Conservation (phyloP, 2,888 invertebrate genomes). For the Tinea semifulvella region DNA sequence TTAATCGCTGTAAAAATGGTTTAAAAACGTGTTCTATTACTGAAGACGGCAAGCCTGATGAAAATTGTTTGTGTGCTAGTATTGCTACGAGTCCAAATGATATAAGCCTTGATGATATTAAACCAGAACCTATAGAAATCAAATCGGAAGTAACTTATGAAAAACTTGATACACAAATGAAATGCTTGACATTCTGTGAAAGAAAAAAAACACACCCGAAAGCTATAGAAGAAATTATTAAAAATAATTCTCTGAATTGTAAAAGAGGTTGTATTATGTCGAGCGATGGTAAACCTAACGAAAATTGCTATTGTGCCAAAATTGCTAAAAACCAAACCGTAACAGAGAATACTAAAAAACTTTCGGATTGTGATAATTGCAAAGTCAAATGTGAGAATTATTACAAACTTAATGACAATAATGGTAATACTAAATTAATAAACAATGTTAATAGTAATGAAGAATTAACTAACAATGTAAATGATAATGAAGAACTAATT, state of each 20-base stretch:
- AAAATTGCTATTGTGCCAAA: constrained; percentile 38
- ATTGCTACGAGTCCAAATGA: neutral
- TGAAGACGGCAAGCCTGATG: neutral
- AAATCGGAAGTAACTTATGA: neutral
- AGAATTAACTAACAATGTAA: neutral
- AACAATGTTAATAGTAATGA: neutral
- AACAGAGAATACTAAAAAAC: neutral
- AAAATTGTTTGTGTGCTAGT: constrained; percentile 1
- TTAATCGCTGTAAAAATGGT: neutral
- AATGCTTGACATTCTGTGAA: neutral
- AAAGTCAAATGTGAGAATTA: constrained; percentile 2
- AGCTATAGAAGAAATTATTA: neutral
- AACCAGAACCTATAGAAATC: neutral
- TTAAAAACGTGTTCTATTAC: neutral
- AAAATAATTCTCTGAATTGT: constrained; percentile 22
- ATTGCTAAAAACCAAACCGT: constrained; percentile 24
- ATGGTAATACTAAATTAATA: neutral
- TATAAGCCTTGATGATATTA: neutral
- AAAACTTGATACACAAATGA: neutral
- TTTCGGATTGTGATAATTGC: neutral
- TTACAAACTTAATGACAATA: neutral
- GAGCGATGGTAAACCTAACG: constrained; percentile 23
- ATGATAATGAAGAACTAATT: neutral
- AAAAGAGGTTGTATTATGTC: constrained; percentile 36
- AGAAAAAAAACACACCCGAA: neutral